phyloP scores from a whole-genome alignment of 2,113 vertebrate genomes.

The Scomber scombrus region DNA sequence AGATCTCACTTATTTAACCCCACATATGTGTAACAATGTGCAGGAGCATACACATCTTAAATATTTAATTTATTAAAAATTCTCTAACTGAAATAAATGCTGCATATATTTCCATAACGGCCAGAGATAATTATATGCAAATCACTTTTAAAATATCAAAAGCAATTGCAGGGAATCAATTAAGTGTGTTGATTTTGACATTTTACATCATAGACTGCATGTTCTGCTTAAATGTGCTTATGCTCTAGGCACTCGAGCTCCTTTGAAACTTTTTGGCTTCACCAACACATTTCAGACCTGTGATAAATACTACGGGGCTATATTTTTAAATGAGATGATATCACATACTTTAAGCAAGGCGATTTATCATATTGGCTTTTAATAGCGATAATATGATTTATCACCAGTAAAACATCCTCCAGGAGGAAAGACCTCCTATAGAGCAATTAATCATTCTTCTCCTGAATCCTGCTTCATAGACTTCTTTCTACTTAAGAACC shows the following conservation, averaged over 20 bases:
- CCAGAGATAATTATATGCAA: conserved; percentile 31
- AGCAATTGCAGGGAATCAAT: conserved; percentile 7
- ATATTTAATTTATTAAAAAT: neutral
- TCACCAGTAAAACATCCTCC: conserved; percentile 70
- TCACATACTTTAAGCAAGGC: conserved; percentile 69
- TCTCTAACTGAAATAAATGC: neutral
- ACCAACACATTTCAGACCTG: conserved; percentile 50
- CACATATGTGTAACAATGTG: neutral
- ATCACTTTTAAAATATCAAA: conserved; percentile 36
- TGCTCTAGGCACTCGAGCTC: neutral
- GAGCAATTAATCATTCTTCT: conserved; percentile 84
- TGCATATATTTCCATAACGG: neutral
- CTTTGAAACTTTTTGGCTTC: conserved; percentile 27
- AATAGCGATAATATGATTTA: conserved; percentile 87
- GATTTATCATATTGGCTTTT: conserved; percentile 84
- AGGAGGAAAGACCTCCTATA: conserved; percentile 78
- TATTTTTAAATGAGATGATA: conserved; percentile 80
- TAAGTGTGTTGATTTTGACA: conserved; percentile 37
- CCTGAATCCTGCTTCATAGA: conserved; percentile 65
- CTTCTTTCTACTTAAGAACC: conserved; percentile 75
- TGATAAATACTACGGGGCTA: conserved; percentile 65
- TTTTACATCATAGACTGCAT: conserved; percentile 9
- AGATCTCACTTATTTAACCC: neutral
- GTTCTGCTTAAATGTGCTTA: conserved; percentile 24
- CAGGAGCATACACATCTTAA: neutral